phyloP scores from a whole-genome alignment of 2,113 vertebrate species.

The Caracal caracal region DNA sequence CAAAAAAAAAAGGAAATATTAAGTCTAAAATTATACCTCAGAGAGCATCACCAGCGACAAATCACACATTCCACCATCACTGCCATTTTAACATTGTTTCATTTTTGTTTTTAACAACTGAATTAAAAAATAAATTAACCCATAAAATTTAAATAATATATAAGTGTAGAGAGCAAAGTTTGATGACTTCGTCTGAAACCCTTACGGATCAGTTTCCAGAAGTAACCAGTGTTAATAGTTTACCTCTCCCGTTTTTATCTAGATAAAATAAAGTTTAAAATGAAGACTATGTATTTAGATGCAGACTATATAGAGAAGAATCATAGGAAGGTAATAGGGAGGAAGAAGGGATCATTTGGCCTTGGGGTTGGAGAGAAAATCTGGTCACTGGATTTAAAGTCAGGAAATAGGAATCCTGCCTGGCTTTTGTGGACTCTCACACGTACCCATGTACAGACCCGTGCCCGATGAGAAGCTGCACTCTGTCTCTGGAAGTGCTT shows the following conservation, averaged over 20 bases:
- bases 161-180: neutral
- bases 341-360: too few relatives aligned
- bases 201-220: neutral
- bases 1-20: neutral
- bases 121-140: neutral
- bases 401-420: neutral
- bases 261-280: neutral
- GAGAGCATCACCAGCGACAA: neutral
- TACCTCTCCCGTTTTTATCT: neutral
- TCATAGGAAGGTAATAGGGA: neutral
- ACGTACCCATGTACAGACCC: fast-evolving
- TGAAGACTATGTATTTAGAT: neutral
- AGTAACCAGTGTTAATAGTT: neutral
- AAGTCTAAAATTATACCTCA: neutral
- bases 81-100: neutral
- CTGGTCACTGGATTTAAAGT: neutral
- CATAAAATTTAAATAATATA: neutral
- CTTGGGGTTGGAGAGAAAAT: neutral
- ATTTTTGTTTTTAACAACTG: constrained; percentile 10
- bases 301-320: neutral
- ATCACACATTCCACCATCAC: neutral
- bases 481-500: neutral
- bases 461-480: neutral
- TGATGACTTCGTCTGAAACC: neutral
- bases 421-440: too few relatives aligned